These are phyloP conservation scores for Gambusia holbrooki DNA, from an alignment of 2,113 vertebrate genomes.

Conservation along the genomic window DNA sequence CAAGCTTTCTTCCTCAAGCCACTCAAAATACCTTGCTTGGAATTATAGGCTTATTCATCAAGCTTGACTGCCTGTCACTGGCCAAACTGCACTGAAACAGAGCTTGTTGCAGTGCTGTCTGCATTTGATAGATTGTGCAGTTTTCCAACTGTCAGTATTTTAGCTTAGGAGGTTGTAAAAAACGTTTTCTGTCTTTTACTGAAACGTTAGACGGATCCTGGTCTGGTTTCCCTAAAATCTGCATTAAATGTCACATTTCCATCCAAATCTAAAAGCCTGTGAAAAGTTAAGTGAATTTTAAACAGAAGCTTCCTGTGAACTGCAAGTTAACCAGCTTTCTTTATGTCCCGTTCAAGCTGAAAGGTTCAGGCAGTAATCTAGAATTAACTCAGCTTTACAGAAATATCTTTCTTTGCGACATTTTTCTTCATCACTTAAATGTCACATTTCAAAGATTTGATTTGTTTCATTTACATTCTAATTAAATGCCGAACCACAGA, in stretches of 20 bases:
- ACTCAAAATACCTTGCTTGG: too few species aligned
- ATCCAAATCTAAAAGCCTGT: not conserved
- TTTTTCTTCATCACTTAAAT: not conserved
- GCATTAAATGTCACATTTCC: slow-evolving; percentile 16
- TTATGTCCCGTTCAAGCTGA: not conserved
- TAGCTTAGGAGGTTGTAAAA: too few species aligned
- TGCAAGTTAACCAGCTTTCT: not conserved
- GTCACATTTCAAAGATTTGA: not conserved
- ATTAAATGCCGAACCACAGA: too few species aligned
- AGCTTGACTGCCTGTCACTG: too few species aligned
- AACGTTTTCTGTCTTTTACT: too few species aligned
- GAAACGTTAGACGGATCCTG: not conserved
- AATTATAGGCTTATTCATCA: too few species aligned
- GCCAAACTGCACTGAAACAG: too few species aligned
- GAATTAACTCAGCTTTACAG: not conserved
- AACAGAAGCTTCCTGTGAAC: not conserved
- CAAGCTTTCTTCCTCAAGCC: too few species aligned
- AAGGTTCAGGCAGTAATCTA: not conserved
- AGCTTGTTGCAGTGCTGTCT: too few species aligned
- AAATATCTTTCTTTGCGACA: not conserved
- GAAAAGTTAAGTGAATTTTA: not conserved
- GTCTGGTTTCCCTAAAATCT: not conserved
- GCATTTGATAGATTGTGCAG: too few species aligned
- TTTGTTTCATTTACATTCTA: not conserved
- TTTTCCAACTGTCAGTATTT: too few species aligned